Percentiles rank a stretch among this genome's conserved stretches.
These are phyloP conservation scores for Dendrolimus punctatus DNA, from an alignment of 1,140 invertebrate species.

Conservation along the genomic window DNA sequence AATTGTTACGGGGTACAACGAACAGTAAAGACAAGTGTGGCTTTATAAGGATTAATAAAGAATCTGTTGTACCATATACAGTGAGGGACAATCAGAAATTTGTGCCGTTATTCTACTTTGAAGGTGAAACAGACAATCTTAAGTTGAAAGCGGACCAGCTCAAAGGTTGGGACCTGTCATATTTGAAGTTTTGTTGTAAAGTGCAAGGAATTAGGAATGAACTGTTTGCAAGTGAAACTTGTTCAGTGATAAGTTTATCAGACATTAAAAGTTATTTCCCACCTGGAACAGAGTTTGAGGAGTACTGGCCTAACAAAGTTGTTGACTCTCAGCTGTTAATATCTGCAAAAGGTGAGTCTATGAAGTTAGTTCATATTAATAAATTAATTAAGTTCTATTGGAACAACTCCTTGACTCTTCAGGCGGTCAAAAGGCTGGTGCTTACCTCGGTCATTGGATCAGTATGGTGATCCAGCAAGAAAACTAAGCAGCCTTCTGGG, in stretches of 20 bases:
- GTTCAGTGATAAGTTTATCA: conserved; percentile 89
- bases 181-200: conserved; percentile 95
- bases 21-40: conserved; percentile 88
- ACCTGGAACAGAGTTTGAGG: conserved; percentile 89
- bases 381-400: no score
- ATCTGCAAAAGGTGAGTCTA: conserved; percentile 73
- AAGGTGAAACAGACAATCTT: conserved; percentile 92
- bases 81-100: conserved; percentile 87
- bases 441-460: no score
- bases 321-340: conserved; percentile 82
- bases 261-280: conserved; percentile 94
- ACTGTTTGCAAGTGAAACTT: conserved; percentile 90
- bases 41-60: conserved; percentile 94
- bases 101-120: conserved; percentile 95
- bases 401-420: no score
- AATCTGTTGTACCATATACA: conserved; percentile 94
- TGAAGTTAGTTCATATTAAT: background rate
- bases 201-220: conserved; percentile 93
- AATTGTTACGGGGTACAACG: conserved; percentile 78
- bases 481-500: no score
- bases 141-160: conserved; percentile 88
- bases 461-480: no score
- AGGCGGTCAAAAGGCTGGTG: no score
- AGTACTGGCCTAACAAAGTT: conserved; percentile 92
- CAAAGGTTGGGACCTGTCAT: conserved; percentile 92